phyloP scores from a whole-genome alignment of 2,113 vertebrate species.

The Hipposideros armiger region DNA sequence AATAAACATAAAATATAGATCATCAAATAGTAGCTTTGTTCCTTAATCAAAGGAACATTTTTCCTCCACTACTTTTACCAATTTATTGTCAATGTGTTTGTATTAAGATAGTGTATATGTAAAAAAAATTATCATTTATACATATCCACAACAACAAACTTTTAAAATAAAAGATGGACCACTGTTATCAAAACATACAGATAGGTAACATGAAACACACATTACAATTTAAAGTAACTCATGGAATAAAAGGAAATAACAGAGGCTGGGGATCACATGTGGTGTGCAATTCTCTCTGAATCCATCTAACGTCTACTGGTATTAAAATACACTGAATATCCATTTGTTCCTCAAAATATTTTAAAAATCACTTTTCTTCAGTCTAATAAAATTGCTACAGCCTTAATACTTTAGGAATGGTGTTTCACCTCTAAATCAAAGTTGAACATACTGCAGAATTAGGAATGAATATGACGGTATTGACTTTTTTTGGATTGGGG shows the following conservation, averaged over 20 bases:
- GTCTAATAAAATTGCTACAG: conserved; percentile 33
- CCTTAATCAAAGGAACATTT: conserved; percentile 50
- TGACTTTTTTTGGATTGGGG: not conserved
- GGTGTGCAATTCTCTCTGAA: conserved; percentile 13
- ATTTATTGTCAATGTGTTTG: not conserved
- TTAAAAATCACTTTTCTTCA: conserved; percentile 39
- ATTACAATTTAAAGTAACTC: conserved; percentile 53
- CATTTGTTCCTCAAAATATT: not conserved
- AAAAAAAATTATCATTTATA: not conserved
- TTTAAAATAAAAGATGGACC: conserved; percentile 43
- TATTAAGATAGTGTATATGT: not conserved
- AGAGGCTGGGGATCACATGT: not conserved
- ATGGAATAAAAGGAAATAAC: not conserved
- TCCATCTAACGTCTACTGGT: not conserved
- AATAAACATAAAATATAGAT: conserved; percentile 15
- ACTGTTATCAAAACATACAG: conserved; percentile 19
- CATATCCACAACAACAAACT: not conserved
- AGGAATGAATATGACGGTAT: not conserved
- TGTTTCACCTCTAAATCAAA: conserved; percentile 6
- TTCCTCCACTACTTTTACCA: conserved; percentile 49
- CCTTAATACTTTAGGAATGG: conserved; percentile 12
- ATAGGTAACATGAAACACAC: not conserved
- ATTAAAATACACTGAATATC: conserved; percentile 31
- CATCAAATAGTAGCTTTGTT: conserved; percentile 27
- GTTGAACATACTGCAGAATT: not conserved